Percentiles rank a stretch among this genome's conserved stretches.
phyloP scores from a whole-genome alignment of 2,113 vertebrate genomes.

The Falcunculus frontatus region DNA sequence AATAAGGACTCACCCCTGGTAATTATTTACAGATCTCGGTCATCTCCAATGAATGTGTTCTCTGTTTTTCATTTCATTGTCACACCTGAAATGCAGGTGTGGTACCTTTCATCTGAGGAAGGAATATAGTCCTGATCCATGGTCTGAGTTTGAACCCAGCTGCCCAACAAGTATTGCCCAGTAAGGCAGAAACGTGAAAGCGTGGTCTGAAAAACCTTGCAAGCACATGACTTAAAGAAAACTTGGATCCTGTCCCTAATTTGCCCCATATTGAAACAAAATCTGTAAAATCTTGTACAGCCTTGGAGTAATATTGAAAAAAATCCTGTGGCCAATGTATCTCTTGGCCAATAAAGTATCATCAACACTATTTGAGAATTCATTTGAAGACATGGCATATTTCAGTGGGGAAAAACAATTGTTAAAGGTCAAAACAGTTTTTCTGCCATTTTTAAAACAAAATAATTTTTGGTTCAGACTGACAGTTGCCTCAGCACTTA shows the following conservation, averaged over 20 bases:
- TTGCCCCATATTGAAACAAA: neutral
- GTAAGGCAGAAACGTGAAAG: neutral
- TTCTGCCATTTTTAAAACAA: neutral
- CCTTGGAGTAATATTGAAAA: neutral
- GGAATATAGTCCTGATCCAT: neutral
- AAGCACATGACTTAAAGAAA: neutral
- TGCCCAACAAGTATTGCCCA: neutral
- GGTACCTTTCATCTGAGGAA: neutral
- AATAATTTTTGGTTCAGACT: neutral
- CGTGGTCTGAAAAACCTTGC: neutral
- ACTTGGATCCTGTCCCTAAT: rapidly evolving
- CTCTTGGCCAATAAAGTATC: neutral
- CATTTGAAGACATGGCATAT: neutral
- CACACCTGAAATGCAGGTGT: neutral
- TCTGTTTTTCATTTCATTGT: neutral
- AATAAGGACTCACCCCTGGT: neutral
- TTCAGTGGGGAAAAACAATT: neutral
- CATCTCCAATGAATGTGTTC: rapidly evolving
- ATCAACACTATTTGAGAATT: neutral
- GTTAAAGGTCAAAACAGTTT: neutral
- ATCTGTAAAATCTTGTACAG: neutral
- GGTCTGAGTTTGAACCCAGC: neutral
- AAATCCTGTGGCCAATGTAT: rapidly evolving
- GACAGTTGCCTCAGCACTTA: neutral
- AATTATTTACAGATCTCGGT: neutral